phyloP scores from a whole-genome alignment of 2,888 invertebrate species.

The Microctonus brassicae region DNA sequence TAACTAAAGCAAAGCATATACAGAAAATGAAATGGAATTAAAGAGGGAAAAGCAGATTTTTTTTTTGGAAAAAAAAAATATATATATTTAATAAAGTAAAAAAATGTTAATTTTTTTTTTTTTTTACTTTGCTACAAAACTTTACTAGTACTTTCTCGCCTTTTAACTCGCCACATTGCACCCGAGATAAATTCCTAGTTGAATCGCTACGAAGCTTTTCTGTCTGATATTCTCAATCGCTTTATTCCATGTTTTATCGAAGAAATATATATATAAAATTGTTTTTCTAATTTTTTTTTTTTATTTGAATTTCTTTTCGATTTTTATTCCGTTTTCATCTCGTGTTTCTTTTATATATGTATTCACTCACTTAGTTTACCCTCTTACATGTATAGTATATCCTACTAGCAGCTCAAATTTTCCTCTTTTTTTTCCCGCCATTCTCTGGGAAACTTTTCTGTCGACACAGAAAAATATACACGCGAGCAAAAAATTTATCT shows the following conservation, averaged over 20 bases:
- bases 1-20: background rate
- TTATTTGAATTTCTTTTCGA: background rate
- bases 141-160: constrained; percentile 23
- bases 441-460: background rate
- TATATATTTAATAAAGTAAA: background rate
- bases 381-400: background rate
- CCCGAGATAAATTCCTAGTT: constrained; percentile 30
- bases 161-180: constrained; percentile 32
- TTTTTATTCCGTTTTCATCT: background rate
- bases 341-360: background rate
- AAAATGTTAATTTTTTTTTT: background rate
- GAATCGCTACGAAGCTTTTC: constrained; percentile 28
- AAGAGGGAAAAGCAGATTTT: too few species aligned
- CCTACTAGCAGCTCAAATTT: too few species aligned
- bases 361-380: constrained; percentile 25
- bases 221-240: constrained; percentile 10
- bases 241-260: background rate
- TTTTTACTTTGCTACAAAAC: constrained; percentile 1
- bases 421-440: background rate
- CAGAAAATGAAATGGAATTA: background rate
- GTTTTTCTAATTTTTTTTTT: background rate
- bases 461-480: constrained; percentile 4
- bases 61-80: too few species aligned
- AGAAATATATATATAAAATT: background rate
- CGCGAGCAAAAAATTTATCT: constrained; percentile 10